Evolutionary conservation across 2,888 invertebrate genomes (phyloP).

Genomic region (Acanthosepion pharaonis): DNA sequence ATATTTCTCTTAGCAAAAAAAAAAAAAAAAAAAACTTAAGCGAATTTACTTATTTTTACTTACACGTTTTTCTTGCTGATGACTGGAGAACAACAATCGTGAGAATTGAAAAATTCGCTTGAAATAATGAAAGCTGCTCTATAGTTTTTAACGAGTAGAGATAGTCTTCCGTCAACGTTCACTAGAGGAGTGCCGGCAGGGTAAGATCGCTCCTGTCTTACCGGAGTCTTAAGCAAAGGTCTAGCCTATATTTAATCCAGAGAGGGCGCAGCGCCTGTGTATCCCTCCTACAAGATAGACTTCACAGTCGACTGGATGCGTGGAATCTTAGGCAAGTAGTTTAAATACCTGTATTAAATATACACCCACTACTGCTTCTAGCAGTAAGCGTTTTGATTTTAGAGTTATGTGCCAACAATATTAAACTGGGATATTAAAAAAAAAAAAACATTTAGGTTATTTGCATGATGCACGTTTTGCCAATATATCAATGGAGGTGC

Average conservation of each 20-base stretch:
- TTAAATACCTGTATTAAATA: slow-evolving; percentile 33
- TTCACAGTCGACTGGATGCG: slow-evolving; percentile 8
- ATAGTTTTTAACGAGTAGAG: background rate
- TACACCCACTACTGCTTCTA: background rate
- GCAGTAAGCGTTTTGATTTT: background rate
- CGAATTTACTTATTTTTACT: no score
- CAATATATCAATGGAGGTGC: no score
- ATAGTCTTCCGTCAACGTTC: background rate
- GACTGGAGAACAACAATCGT: background rate
- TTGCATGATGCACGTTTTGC: no score
- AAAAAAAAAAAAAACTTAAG: no score
- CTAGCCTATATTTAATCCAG: background rate
- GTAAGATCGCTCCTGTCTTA: background rate
- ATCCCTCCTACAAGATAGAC: slow-evolving; percentile 18
- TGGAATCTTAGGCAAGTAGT: slow-evolving; percentile 10
- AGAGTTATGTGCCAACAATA: background rate
- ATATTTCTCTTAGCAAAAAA: no score
- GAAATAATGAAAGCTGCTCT: background rate
- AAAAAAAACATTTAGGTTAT: no score
- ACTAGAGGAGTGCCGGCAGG: background rate
- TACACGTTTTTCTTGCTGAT: no score
- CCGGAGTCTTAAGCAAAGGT: background rate
- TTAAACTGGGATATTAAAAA: background rate
- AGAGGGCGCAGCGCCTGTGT: background rate
- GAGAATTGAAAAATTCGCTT: background rate